phyloP scores from a whole-genome alignment of 1,140 invertebrate genomes.

The Bombus consobrinus region DNA sequence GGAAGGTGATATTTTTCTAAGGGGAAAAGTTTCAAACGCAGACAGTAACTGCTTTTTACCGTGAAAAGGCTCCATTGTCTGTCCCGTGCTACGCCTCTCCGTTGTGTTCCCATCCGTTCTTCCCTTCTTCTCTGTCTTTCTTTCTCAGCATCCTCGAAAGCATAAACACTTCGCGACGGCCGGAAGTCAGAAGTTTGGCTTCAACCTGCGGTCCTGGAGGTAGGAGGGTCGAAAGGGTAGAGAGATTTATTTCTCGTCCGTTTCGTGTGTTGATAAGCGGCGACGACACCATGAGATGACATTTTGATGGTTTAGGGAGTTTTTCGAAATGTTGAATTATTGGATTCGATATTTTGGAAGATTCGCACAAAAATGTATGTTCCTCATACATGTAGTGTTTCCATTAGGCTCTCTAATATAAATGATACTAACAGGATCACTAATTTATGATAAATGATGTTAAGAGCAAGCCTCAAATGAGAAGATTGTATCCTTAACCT shows the following conservation, averaged over 20 bases:
- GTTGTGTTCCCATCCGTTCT: background rate
- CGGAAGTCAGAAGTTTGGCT: slow-evolving; percentile 71
- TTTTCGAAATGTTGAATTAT: background rate
- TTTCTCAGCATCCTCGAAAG: slow-evolving; percentile 39
- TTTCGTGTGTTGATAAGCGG: slow-evolving; percentile 50
- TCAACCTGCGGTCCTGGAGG: background rate
- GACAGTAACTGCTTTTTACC: slow-evolving; percentile 72
- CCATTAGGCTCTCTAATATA: no score
- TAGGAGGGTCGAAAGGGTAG: background rate
- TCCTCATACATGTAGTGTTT: no score
- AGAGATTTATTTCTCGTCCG: slow-evolving; percentile 62
- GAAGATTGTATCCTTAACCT: no score
- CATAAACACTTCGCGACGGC: slow-evolving; percentile 65
- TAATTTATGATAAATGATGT: no score
- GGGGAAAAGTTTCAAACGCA: slow-evolving; percentile 70
- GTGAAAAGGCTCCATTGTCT: slow-evolving; percentile 72
- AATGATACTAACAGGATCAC: no score
- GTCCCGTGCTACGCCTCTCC: slow-evolving; percentile 19
- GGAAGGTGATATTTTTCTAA: slow-evolving; percentile 71
- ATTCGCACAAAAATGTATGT: background rate
- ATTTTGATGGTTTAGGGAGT: background rate
- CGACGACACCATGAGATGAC: background rate
- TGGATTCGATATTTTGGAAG: background rate
- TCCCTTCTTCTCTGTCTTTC: background rate
- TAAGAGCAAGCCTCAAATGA: no score